phyloP scores from a whole-genome alignment of 2,888 invertebrate genomes.

The Trachelus iudaicus region DNA sequence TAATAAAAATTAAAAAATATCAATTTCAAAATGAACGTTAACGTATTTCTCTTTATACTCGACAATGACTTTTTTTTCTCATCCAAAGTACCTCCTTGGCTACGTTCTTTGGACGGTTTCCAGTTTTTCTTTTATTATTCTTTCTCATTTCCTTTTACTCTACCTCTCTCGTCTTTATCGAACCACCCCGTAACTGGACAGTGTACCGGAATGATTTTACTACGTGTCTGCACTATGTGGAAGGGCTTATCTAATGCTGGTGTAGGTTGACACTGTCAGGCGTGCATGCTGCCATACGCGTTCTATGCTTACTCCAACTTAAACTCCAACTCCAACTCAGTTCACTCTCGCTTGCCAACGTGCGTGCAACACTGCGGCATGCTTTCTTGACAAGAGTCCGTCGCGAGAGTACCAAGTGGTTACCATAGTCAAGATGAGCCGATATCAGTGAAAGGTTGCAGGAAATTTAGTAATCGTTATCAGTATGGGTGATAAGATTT shows the following conservation, averaged over 20 bases:
- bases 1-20: too few species aligned
- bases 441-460: too few species aligned
- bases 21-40: too few species aligned
- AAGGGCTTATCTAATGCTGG: constrained; percentile 54
- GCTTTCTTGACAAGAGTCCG: constrained; percentile 33
- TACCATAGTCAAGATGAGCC: too few species aligned
- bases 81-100: not conserved
- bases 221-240: constrained; percentile 17
- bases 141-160: constrained; percentile 22
- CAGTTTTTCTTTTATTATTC: not conserved
- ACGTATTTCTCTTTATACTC: too few species aligned
- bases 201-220: too few species aligned
- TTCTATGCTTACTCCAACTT: not conserved
- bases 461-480: too few species aligned
- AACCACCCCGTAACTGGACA: too few species aligned
- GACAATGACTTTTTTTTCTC: too few species aligned
- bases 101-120: not conserved
- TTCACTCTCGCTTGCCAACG: constrained; percentile 56
- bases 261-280: constrained; percentile 53
- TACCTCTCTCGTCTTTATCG: constrained; percentile 17
- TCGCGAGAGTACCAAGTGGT: too few species aligned
- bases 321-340: constrained; percentile 41
- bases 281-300: constrained; percentile 43
- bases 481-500: too few species aligned
- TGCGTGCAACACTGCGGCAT: constrained; percentile 36